Evolutionary conservation across 2,888 invertebrate species (phyloP).

Genomic region (Encarsia formosa): DNA sequence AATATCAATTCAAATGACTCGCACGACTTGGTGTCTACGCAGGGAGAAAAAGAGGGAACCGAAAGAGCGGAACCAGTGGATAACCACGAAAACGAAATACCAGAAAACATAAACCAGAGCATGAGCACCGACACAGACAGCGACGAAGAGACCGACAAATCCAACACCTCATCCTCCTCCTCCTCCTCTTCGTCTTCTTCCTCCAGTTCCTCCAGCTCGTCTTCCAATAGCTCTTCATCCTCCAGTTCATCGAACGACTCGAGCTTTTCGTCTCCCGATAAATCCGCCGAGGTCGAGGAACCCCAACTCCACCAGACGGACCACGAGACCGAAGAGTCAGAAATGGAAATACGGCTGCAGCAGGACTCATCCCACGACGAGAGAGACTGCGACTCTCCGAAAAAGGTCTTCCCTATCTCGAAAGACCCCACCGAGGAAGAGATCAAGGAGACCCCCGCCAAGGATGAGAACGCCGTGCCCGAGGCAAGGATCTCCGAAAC

Average conservation of each 20-base stretch:
- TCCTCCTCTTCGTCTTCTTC: conserved; percentile 35
- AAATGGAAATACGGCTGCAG: neutral
- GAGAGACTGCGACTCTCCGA: conserved; percentile 30
- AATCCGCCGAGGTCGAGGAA: neutral
- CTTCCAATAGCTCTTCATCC: conserved; percentile 8
- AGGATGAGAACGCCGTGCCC: conserved; percentile 38
- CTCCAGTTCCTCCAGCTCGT: conserved; percentile 26
- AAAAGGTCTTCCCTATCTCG: conserved; percentile 36
- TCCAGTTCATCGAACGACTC: neutral
- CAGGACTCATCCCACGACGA: conserved; percentile 1
- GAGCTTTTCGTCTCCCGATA: neutral
- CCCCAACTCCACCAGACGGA: neutral
- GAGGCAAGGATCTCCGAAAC: conserved; percentile 46
- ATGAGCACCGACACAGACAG: conserved; percentile 1
- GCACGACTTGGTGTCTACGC: neutral
- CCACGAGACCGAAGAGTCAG: neutral
- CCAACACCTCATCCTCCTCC: conserved; percentile 32
- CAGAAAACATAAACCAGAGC: conserved; percentile 1
- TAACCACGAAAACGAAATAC: neutral
- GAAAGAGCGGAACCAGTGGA: neutral
- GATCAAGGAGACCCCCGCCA: conserved; percentile 42
- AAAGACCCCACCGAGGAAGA: conserved; percentile 30
- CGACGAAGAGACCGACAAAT: conserved; percentile 14
- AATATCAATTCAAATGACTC: conserved; percentile 38
- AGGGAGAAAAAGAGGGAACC: neutral